Percentiles rank a stretch among this genome's conserved stretches.
Conservation (phyloP, 2,888 invertebrate species). For the Eupeodes latifasciatus region DNA sequence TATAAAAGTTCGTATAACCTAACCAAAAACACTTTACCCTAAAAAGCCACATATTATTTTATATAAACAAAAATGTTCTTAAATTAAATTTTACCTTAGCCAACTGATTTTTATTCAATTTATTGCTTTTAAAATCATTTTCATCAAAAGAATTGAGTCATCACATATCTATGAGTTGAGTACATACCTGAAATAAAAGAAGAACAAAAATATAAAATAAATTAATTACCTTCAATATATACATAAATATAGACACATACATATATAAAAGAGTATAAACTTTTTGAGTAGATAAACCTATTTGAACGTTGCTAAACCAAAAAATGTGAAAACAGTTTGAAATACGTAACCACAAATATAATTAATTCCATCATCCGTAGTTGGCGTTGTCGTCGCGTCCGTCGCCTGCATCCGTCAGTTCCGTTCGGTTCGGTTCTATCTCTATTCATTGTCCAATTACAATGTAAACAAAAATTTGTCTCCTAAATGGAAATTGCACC, state of each 20-base stretch:
- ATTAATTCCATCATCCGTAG: constrained; percentile 31
- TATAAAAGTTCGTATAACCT: too few species aligned
- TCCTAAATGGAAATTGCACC: constrained; percentile 38
- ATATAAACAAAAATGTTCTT: background rate
- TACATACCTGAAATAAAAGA: constrained; percentile 61
- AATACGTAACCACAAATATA: constrained; percentile 32
- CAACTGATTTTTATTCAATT: background rate
- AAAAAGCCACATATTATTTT: too few species aligned
- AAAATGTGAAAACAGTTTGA: constrained; percentile 3
- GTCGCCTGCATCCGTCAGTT: background rate
- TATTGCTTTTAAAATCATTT: background rate
- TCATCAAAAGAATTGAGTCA: background rate
- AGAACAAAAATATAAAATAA: constrained; percentile 5
- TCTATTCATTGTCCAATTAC: constrained; percentile 54
- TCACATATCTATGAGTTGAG: background rate
- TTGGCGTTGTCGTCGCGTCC: background rate
- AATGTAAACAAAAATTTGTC: constrained; percentile 52
- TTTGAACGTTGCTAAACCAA: background rate
- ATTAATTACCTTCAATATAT: background rate
- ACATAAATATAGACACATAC: background rate
- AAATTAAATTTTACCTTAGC: constrained; percentile 13
- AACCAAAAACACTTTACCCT: too few species aligned
- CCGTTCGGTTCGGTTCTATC: constrained; percentile 4
- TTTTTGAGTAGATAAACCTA: too few species aligned
- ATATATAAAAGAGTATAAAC: too few species aligned